A percentile compares a stretch with the other conserved stretches of the same genome.
These are phyloP conservation scores for Eucera pruinosa DNA, from an alignment of 2,888 invertebrate species.

Conservation along the genomic window DNA sequence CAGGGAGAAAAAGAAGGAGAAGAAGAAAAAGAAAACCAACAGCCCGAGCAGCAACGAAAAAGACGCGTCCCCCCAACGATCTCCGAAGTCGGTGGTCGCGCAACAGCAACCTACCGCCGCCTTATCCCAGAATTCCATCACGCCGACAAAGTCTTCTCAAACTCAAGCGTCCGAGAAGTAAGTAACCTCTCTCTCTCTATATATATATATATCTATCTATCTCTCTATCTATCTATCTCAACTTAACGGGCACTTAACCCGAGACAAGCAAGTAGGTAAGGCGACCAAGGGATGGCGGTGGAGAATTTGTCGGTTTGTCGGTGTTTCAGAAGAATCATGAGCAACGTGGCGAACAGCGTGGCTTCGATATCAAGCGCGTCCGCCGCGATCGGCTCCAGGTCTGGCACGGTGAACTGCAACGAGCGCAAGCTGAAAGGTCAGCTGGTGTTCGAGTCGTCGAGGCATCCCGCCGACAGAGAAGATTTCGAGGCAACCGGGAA, in stretches of 20 bases:
- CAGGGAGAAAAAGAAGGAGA: slow-evolving; percentile 88
- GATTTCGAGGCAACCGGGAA: slow-evolving; percentile 90
- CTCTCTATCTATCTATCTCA: no score
- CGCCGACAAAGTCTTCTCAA: slow-evolving; percentile 77
- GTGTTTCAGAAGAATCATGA: slow-evolving; percentile 74
- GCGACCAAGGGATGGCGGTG: no score
- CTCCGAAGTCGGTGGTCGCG: slow-evolving; percentile 70
- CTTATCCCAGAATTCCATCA: slow-evolving; percentile 72
- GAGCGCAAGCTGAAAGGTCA: slow-evolving; percentile 85
- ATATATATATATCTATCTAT: no score
- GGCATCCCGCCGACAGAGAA: slow-evolving; percentile 90
- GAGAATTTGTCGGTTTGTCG: no score
- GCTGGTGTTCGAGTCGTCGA: slow-evolving; percentile 89
- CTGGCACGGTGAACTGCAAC: slow-evolving; percentile 69
- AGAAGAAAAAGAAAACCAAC: slow-evolving; percentile 87
- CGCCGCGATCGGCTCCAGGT: slow-evolving; percentile 72
- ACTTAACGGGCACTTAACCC: no score
- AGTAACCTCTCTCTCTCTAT: no score
- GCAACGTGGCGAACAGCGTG: slow-evolving; percentile 63
- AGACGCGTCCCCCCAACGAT: slow-evolving; percentile 78
- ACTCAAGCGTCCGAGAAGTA: slow-evolving; percentile 66
- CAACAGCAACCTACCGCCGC: slow-evolving; percentile 69
- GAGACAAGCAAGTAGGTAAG: no score
- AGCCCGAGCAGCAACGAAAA: slow-evolving; percentile 76
- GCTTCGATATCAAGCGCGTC: slow-evolving; percentile 67